Base-by-base conservation (phyloP, 2,797 vertebrate species). In the Odontamblyopus lacepedii region DNA sequence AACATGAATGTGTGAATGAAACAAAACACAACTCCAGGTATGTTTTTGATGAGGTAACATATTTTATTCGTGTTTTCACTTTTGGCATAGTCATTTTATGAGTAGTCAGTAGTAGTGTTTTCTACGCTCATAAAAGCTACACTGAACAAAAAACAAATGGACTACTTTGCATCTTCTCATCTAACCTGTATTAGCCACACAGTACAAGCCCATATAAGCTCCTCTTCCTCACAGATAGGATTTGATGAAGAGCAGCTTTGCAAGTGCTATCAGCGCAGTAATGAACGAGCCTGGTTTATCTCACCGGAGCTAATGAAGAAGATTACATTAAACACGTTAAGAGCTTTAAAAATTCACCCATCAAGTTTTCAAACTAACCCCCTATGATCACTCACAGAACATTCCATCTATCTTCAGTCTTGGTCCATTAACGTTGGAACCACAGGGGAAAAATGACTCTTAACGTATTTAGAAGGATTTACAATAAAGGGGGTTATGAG, bases 221-320 rank as follows among this genome's bases (percentile, higher is more conserved):
- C 38, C 18, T 23, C 19, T 38, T 23, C 44, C 38, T 50, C 44
- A 8, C 26, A 50, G 64, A 66, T 50, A 66, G 23, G 23, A 66
- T 9, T 23, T 66, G 64, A 66, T 50, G 41, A 51, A 66, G 64
- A 29, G 64, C 26, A 50, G 64, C 44, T 4, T 13, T 9, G 44
- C 26, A 66, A 50, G 44, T 50, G 26, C 26, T 51, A 66, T 66
- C 64, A 41, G 67, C 55, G 18, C 41, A 15, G 6, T 26, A 41
- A 44, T 69, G 68, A 59, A 60, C 41, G 68, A 59, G 68, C 16
- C 64, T 50, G 64, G 44, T 50, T 66, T 66, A 66, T 66, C 64
- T 66, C 64, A 66, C 64, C 50, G 44, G 19, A 66, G 44, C 44
- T 66, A 66, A 66, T 66, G 26, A 51, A 66, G 64, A 48, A 66